Conservation (phyloP, 2,888 invertebrate species). For the Drosophila percnosoma region DNA sequence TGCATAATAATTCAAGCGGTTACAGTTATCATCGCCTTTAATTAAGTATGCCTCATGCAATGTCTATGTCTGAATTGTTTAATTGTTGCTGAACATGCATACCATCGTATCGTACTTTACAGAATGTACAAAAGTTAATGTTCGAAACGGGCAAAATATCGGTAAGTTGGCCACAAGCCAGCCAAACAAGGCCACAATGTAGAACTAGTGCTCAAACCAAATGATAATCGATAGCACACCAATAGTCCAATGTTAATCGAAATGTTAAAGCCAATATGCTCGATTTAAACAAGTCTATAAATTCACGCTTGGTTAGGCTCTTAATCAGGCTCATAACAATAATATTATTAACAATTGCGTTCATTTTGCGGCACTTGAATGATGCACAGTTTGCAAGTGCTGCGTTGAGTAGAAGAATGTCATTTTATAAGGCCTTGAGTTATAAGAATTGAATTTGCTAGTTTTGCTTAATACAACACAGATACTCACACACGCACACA, state of each 20-base stretch:
- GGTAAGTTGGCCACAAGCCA: conserved; percentile 74
- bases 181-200: conserved; percentile 17
- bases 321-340: conserved; percentile 1
- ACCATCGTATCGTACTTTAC: conserved; percentile 62
- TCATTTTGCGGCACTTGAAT: conserved; percentile 15
- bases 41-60: conserved; percentile 61
- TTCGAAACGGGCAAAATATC: conserved; percentile 83
- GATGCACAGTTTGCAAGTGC: conserved; percentile 12
- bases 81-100: conserved; percentile 62
- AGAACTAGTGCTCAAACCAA: conserved; percentile 14
- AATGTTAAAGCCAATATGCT: conserved; percentile 31
- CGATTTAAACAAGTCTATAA: conserved; percentile 33
- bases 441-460: conserved; percentile 20
- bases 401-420: conserved; percentile 15
- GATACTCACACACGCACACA: not conserved
- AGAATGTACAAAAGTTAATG: conserved; percentile 84
- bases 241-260: conserved; percentile 23
- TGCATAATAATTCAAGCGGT: conserved; percentile 51
- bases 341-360: not conserved
- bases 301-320: conserved; percentile 33
- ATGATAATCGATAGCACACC: conserved; percentile 31
- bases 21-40: conserved; percentile 41
- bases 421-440: conserved; percentile 16
- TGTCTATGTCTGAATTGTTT: conserved; percentile 49
- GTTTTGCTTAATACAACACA: conserved; percentile 10